phyloP scores from a whole-genome alignment of 2,113 vertebrate genomes.

The Dryoscopus gambensis region DNA sequence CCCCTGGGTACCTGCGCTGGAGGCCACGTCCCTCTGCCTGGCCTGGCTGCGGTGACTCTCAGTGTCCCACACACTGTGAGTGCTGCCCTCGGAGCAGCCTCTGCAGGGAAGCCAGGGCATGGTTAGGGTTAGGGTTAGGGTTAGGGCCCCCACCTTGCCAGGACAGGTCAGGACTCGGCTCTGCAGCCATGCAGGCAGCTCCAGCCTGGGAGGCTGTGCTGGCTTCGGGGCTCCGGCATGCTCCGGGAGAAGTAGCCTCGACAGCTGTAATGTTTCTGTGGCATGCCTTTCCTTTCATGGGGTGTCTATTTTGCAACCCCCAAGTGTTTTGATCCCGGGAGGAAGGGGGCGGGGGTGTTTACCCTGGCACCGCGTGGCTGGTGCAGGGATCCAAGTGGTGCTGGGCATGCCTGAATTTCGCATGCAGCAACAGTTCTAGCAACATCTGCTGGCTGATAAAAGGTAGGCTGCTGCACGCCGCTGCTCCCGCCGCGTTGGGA shows the following conservation, averaged over 20 bases:
- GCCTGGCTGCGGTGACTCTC: accelerated
- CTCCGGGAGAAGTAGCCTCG: background rate
- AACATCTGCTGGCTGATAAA: slow-evolving; percentile 66
- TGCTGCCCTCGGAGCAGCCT: background rate
- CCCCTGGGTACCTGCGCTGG: accelerated
- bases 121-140: background rate
- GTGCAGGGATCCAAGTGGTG: background rate
- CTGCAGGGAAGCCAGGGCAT: background rate
- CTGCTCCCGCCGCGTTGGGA: slow-evolving; percentile 11
- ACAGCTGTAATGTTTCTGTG: slow-evolving; percentile 47
- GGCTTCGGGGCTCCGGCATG: background rate
- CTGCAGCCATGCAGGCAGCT: background rate
- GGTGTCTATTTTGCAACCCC: slow-evolving; percentile 61
- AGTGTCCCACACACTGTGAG: background rate
- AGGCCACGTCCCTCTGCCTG: accelerated
- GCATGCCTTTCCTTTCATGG: slow-evolving; percentile 59
- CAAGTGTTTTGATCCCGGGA: slow-evolving; percentile 50
- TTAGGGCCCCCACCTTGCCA: background rate
- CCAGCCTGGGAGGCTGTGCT: background rate
- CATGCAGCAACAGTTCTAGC: slow-evolving; percentile 39
- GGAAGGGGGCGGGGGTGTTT: slow-evolving; percentile 51
- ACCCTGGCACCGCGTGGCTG: slow-evolving; percentile 32
- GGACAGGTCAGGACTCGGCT: accelerated
- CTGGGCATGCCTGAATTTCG: slow-evolving; percentile 25
- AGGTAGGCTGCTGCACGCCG: background rate